Evolutionary conservation across 2,888 invertebrate genomes (phyloP).

Genomic region (Andrena fulva): DNA sequence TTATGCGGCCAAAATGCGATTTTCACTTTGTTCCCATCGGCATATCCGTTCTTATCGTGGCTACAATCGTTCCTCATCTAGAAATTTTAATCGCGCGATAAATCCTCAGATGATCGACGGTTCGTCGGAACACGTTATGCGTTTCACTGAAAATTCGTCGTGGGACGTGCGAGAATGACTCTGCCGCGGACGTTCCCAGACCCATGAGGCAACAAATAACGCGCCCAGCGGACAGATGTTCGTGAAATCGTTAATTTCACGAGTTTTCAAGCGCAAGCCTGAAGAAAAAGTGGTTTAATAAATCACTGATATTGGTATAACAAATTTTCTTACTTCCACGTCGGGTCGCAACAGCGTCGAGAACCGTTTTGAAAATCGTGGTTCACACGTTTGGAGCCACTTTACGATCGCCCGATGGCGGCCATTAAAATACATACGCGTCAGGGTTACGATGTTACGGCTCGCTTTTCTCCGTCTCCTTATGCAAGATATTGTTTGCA

Average conservation of each 20-base stretch:
- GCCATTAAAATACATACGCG: not conserved
- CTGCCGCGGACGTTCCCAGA: slow-evolving; percentile 6
- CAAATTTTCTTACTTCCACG: too few species aligned
- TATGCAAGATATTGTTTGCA: not conserved
- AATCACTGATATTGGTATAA: too few species aligned
- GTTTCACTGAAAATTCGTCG: not conserved
- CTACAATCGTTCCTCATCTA: not conserved
- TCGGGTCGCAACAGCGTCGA: too few species aligned
- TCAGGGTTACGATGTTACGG: slow-evolving; percentile 7
- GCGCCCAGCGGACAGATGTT: not conserved
- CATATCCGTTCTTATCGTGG: slow-evolving; percentile 4
- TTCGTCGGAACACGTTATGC: slow-evolving; percentile 4
- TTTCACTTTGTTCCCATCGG: not conserved
- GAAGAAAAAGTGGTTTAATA: too few species aligned
- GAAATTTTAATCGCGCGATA: slow-evolving; percentile 24
- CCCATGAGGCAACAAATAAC: slow-evolving; percentile 13
- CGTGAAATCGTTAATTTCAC: not conserved
- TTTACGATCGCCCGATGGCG: too few species aligned
- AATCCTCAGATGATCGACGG: not conserved
- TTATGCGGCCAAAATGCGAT: not conserved
- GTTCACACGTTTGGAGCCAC: not conserved
- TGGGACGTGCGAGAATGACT: not conserved
- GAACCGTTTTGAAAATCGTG: not conserved
- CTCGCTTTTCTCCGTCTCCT: not conserved
- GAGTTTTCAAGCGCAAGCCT: not conserved